Evolutionary conservation across 2,888 invertebrate species (phyloP).

Genomic region (Serrognathus titanus): DNA sequence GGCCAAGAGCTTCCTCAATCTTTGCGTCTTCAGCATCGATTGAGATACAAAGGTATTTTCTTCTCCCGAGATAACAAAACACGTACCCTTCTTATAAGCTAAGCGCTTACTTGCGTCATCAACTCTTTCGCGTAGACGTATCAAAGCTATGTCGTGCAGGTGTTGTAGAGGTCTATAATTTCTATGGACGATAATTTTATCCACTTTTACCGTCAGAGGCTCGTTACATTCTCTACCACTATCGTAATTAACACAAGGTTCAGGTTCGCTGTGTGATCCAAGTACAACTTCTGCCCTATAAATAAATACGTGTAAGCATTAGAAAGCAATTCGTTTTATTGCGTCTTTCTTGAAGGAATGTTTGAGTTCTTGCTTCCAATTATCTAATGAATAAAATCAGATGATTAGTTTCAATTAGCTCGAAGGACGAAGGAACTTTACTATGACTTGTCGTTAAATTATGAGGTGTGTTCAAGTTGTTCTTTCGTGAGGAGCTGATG

Average conservation of each 20-base stretch:
- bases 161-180: slow-evolving; percentile 42
- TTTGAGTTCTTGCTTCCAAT: not conserved
- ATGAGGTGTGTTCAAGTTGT: not conserved
- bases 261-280: slow-evolving; percentile 51
- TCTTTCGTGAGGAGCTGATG: no score
- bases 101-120: slow-evolving; percentile 46
- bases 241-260: slow-evolving; percentile 50
- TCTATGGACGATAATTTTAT: slow-evolving; percentile 46
- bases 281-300: slow-evolving; percentile 42
- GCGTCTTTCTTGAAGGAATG: not conserved
- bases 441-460: not conserved
- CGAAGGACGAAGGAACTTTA: no score
- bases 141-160: slow-evolving; percentile 51
- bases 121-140: slow-evolving; percentile 46
- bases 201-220: slow-evolving; percentile 45
- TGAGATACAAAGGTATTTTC: no score
- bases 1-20: no score
- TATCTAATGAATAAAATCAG: no score
- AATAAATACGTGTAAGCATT: slow-evolving; percentile 7
- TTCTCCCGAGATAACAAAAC: no score
- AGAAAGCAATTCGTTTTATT: no score
- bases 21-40: no score
- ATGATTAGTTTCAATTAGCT: no score
- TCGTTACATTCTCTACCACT: slow-evolving; percentile 46
- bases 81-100: not conserved